These are phyloP conservation scores for Pterostichus niger DNA, from an alignment of 2,888 invertebrate species.

Conservation along the genomic window DNA sequence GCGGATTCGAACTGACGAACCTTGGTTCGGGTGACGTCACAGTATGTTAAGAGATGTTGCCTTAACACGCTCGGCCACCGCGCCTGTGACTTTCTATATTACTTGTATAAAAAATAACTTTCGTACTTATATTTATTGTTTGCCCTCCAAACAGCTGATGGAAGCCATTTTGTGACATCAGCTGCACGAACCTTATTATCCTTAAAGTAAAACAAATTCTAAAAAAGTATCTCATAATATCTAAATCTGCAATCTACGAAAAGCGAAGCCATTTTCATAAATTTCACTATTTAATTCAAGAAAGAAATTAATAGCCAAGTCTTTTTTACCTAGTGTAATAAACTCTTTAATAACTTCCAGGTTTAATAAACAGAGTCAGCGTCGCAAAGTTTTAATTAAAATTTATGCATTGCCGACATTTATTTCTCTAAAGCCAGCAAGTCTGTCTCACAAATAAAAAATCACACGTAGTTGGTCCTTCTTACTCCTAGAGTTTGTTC, in stretches of 20 bases:
- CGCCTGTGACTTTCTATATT: too few relatives aligned
- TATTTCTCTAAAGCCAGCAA: background rate
- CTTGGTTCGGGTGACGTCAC: too few relatives aligned
- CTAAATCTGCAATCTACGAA: background rate
- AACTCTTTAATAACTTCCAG: conserved; percentile 21
- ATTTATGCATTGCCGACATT: conserved; percentile 50
- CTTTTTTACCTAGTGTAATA: background rate
- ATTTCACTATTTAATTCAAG: background rate
- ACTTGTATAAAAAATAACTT: too few relatives aligned
- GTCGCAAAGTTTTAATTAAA: conserved; percentile 57
- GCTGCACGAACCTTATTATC: too few relatives aligned
- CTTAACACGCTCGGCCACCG: too few relatives aligned
- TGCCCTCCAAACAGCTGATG: too few relatives aligned
- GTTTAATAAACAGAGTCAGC: conserved; percentile 7
- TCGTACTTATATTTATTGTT: too few relatives aligned
- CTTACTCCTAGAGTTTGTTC: conserved; percentile 10
- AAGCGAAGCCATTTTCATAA: background rate
- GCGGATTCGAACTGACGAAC: too few relatives aligned
- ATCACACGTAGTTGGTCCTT: background rate
- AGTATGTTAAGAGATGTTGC: too few relatives aligned
- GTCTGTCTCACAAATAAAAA: background rate
- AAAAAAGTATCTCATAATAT: background rate
- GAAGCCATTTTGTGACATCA: too few relatives aligned
- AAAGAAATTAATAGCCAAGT: background rate
- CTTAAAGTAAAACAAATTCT: too few relatives aligned